A percentile compares a stretch with the other conserved stretches of the same genome.
Evolutionary conservation across 2,888 invertebrate species (phyloP).

Genomic region (Amphipyra berbera): DNA sequence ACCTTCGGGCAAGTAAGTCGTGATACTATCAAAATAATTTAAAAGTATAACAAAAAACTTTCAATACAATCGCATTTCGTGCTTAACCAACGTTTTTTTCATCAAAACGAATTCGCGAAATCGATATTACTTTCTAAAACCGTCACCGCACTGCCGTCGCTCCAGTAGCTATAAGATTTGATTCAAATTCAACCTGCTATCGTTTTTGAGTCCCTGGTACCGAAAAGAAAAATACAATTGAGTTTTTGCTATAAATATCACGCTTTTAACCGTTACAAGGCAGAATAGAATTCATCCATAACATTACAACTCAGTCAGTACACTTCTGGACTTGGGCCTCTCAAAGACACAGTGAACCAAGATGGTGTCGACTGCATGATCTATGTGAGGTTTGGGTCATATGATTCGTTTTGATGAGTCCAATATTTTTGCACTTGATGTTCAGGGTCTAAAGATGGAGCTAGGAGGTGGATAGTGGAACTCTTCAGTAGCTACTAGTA

Average conservation of each 20-base stretch:
- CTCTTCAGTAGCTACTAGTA: too few species aligned
- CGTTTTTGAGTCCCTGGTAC: slow-evolving; percentile 35
- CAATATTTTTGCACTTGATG: too few species aligned
- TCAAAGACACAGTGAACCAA: too few species aligned
- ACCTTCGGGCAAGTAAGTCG: too few species aligned
- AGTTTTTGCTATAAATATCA: slow-evolving; percentile 12
- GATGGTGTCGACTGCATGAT: too few species aligned
- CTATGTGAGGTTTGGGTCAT: too few species aligned
- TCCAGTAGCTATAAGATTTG: slow-evolving; percentile 29
- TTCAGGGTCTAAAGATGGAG: too few species aligned
- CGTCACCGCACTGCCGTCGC: slow-evolving; percentile 27
- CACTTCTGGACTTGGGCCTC: too few species aligned
- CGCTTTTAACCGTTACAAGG: background rate
- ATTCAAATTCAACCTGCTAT: slow-evolving; percentile 34
- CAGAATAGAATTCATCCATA: background rate
- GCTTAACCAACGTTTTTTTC: slow-evolving; percentile 43
- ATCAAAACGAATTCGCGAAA: slow-evolving; percentile 48
- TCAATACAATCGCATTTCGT: slow-evolving; percentile 28
- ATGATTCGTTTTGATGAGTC: too few species aligned
- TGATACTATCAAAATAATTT: slow-evolving; percentile 9
- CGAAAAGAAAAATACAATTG: slow-evolving; percentile 1
- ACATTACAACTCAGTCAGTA: too few species aligned
- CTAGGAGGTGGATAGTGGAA: too few species aligned
- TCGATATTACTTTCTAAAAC: slow-evolving; percentile 57
- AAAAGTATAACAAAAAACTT: slow-evolving; percentile 15